Base-by-base conservation (phyloP, 2,113 vertebrate species). In the Scomber scombrus region DNA sequence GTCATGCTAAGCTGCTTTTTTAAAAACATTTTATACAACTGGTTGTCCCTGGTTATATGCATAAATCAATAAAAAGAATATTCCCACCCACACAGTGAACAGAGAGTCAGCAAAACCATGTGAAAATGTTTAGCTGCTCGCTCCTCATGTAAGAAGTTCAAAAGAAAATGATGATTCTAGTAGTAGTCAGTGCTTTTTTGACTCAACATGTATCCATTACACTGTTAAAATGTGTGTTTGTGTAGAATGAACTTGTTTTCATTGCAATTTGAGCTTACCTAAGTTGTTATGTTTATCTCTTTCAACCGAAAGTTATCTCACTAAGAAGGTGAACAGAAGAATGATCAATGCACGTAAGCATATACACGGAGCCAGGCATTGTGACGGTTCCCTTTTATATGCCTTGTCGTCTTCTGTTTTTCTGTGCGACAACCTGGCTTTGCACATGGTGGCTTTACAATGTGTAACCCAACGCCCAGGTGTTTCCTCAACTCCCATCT, bases 401-500 rank as follows among this genome's bases (percentile, higher is more conserved):
- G 51, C 49, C 65, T 51, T 2, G 9, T 9, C 58, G 72, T 14
- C 54, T 19, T 47, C 15, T 34, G 34, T 16, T 11, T 75, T 84
- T 74, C 60, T 51, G 26, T 56, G 57, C 12, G 11, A 45, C 78
- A 71, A 69, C 23, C 78, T 76, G 85, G 34, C 67, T 66, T 80
- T 65, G 51, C 81, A 78, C 70, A 81, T 13, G 78, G 74, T 57
- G 77, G 80, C 77, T 76, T 78, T 86, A 56, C 68, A 55, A 51
- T 5, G 61, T 81, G 55, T 29, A 84, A 85, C 81, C 90, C 82
- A 23, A 21, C 11, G 64, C 78, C 86, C 84, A 90, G 90, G 89
- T 89, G 89, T 87, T 87, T 68, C 75, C 83, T 76, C 66, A 45
- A 66, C 65, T 73, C 55, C 92, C 90, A 88, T 89, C 90, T 91